phyloP scores from a whole-genome alignment of 2,113 vertebrate genomes.

The Eptesicus fuscus region DNA sequence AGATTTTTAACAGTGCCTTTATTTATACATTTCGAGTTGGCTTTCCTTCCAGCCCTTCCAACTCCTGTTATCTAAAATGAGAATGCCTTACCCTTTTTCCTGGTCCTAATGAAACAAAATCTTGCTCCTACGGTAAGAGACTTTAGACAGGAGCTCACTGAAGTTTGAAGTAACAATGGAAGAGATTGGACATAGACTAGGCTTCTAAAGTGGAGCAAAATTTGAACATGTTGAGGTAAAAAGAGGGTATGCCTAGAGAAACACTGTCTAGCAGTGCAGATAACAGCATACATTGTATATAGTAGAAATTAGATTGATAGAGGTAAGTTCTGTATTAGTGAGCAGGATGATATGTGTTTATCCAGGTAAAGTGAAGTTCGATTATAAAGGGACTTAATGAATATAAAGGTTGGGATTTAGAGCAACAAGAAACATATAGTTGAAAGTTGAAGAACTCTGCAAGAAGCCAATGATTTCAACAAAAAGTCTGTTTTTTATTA shows the following conservation, averaged over 20 bases:
- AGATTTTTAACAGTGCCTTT: background rate
- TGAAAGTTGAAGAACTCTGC: background rate
- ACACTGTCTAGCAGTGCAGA: no score
- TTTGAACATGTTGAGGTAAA: background rate
- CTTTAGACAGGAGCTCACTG: background rate
- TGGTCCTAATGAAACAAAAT: background rate
- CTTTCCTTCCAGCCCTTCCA: background rate
- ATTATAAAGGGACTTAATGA: background rate
- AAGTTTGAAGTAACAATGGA: background rate
- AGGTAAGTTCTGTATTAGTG: background rate
- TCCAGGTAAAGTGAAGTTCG: background rate
- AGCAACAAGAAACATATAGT: background rate
- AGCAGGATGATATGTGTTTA: background rate
- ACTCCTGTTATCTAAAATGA: background rate
- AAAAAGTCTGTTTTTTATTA: background rate
- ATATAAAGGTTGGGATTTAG: background rate
- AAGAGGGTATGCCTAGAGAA: background rate
- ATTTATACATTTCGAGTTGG: background rate
- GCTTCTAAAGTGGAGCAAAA: background rate
- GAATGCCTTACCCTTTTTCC: background rate
- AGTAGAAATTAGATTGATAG: background rate
- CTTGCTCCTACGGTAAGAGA: background rate
- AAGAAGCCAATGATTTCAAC: background rate
- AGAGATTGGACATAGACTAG: background rate
- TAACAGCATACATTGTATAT: fast-evolving